Conservation (phyloP, 53 echinoderm and acorn worm genomes). For the Echinarachnius parma region DNA sequence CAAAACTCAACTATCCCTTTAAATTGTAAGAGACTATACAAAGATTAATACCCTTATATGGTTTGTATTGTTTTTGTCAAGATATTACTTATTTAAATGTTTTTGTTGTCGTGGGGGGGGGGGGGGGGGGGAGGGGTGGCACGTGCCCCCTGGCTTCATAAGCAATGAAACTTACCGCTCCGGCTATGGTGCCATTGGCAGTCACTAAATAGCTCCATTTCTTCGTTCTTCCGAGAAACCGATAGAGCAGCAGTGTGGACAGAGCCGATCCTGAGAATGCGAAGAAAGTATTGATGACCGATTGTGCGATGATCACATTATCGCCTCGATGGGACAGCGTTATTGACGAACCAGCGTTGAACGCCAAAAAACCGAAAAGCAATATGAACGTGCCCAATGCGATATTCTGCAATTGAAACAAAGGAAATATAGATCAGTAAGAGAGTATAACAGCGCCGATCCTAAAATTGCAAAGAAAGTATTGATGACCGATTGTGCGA, state of each 20-base stretch:
- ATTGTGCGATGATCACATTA: slow-evolving; percentile 48
- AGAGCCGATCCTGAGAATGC: slow-evolving; percentile 57
- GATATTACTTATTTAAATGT: no score
- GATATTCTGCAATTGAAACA: slow-evolving; percentile 49
- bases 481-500: slow-evolving; percentile 65
- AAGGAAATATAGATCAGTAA: background rate
- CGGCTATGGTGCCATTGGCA: slow-evolving; percentile 72
- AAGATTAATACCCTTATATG: no score
- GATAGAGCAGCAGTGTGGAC: slow-evolving; percentile 53
- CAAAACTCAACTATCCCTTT: no score
- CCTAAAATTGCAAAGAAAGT: slow-evolving; percentile 65
- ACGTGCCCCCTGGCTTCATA: no score
- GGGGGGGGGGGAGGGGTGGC: no score
- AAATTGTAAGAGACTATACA: no score
- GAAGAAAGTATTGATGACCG: slow-evolving; percentile 76
- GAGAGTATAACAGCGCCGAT: slow-evolving; percentile 54
- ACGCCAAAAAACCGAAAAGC: slow-evolving; percentile 83
- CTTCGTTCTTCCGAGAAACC: slow-evolving; percentile 30
- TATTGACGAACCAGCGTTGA: slow-evolving; percentile 85
- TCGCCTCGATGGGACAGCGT: slow-evolving; percentile 71
- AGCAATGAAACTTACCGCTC: slow-evolving; percentile 92
- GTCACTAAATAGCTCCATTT: slow-evolving; percentile 76
- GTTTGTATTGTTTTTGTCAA: no score
- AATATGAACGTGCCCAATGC: slow-evolving; percentile 87
- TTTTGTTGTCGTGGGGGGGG: no score